Conservation (phyloP, 2,113 vertebrate genomes). For the Psittacara wagleri region DNA sequence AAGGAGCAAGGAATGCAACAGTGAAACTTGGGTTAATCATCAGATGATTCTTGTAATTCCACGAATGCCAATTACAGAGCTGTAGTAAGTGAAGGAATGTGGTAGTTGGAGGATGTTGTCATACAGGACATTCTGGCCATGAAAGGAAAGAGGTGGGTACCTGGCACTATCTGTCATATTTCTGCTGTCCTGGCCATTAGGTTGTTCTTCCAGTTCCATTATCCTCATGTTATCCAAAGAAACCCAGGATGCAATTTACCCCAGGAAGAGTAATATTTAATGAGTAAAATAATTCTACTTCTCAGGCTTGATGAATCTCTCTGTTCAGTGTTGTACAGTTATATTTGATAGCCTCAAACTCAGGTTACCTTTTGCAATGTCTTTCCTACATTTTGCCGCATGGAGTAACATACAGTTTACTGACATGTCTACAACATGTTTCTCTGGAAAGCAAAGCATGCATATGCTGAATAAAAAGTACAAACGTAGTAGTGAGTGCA, state of each 20-base stretch:
- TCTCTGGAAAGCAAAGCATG: background rate
- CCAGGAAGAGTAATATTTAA: background rate
- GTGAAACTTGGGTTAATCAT: background rate
- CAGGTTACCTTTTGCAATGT: background rate
- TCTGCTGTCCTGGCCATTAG: background rate
- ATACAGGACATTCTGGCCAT: background rate
- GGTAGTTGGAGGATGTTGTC: background rate
- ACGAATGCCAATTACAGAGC: background rate
- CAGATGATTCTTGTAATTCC: background rate
- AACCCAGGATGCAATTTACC: background rate
- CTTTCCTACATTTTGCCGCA: background rate
- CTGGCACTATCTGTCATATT: background rate
- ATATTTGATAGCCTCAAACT: background rate
- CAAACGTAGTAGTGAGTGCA: background rate
- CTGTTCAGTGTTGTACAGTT: background rate
- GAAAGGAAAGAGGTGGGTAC: background rate
- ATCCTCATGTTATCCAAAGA: background rate
- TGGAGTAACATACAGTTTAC: background rate
- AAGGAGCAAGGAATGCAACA: background rate
- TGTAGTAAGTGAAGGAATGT: background rate
- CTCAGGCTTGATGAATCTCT: background rate
- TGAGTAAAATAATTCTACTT: background rate
- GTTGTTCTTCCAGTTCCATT: background rate
- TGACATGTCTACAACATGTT: background rate
- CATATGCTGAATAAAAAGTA: background rate